Base-by-base conservation (phyloP, 2,888 invertebrate species). In the Synanthedon tipuliformis region DNA sequence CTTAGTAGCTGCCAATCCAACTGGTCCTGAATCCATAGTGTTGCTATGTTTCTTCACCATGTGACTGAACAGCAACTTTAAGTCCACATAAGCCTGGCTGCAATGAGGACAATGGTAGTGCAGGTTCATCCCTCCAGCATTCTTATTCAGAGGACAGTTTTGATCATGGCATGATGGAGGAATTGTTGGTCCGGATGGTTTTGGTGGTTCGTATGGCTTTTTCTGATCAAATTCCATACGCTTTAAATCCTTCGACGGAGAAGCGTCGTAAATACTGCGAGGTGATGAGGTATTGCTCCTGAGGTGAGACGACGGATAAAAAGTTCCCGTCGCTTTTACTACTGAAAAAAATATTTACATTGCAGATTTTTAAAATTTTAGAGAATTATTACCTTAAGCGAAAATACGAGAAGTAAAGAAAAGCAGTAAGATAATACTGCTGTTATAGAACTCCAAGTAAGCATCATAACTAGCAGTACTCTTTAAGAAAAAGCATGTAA, bases 321-420 rank as follows among this genome's bases (percentile, higher is more conserved):
- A 96, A 80, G 95, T 95, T 81, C 96, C 95, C 72, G 94, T 92
- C 84, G 95, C 94, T 92, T 95, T 95, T 89, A 96, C 94, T 90
- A 95, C 93, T 94, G 92, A 88, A 92, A 92, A 71, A 55, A 83
- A 79, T 56, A 69, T 61, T 60, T 59, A 59, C 56, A 56, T 59
- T 62, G 53, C 41, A 53, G 51, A 23, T 52, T 49, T 16, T 16
- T 49, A 16, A 18, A 45, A n/a, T 13, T 45, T 45, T 7, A 45
- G 1, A 45, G n/a, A 34, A 40, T 18, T 50, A 15, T 27, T 10
- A 27, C 5, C 1, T 27, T 27, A 27, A 27, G 2, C 18, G 18
- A 18, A 18, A 18, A 18, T 18, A 18, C 3, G 27, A 27, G 27
- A 4, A 27, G 27, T 27, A 27, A 27, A 5, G 1, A n/a, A 27